Conservation (phyloP, 2,888 invertebrate genomes). For the Cephus pygmeus region DNA sequence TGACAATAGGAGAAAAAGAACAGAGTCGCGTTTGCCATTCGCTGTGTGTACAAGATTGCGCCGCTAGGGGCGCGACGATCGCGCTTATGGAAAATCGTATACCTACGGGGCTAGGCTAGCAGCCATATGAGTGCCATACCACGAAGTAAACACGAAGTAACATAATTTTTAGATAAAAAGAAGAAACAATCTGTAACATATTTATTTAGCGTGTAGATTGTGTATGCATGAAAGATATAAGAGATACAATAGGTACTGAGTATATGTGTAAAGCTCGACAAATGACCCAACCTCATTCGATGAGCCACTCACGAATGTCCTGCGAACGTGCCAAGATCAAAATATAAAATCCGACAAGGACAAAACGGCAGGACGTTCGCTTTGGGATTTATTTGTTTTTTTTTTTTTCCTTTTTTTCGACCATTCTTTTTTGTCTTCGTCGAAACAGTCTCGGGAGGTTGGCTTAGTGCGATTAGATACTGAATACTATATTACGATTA, state of each 20-base stretch:
- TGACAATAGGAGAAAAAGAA: background rate
- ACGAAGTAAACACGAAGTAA: slow-evolving; percentile 33
- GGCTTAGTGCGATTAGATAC: background rate
- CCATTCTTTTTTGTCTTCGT: background rate
- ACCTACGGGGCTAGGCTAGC: slow-evolving; percentile 29
- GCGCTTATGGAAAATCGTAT: slow-evolving; percentile 17
- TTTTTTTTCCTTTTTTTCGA: background rate
- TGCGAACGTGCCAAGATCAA: background rate
- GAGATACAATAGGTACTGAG: slow-evolving; percentile 11
- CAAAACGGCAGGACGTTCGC: background rate
- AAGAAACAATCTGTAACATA: slow-evolving; percentile 38
- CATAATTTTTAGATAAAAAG: slow-evolving; percentile 30
- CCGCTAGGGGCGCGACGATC: background rate
- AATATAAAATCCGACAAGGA: background rate
- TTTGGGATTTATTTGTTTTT: background rate
- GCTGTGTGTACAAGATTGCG: background rate
- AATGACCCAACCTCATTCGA: slow-evolving; percentile 1
- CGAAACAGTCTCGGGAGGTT: background rate
- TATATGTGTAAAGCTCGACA: background rate
- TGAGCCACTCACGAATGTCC: background rate
- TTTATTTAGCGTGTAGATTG: slow-evolving; percentile 39
- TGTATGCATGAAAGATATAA: slow-evolving; percentile 23
- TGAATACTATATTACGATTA: slow-evolving; percentile 3
- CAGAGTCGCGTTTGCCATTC: background rate
- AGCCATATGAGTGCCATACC: slow-evolving; percentile 66